A percentile compares a stretch with the other conserved stretches of the same genome.
Conservation (phyloP, 2,113 vertebrate genomes). For the Gallinago paraguaiae region DNA sequence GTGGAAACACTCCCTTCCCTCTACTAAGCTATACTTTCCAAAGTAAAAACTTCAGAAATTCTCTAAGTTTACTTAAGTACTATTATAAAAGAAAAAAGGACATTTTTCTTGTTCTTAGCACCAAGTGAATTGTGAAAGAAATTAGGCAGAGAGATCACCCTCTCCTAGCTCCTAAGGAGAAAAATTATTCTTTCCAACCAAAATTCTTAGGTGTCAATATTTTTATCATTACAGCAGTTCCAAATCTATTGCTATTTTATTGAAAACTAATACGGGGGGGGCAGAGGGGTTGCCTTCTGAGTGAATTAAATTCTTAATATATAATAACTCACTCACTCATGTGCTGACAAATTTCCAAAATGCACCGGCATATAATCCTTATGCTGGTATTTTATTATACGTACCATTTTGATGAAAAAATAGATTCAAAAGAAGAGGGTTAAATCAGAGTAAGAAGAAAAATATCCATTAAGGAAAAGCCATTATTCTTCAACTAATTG, state of each 20-base stretch:
- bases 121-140: background rate
- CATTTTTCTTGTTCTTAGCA: background rate
- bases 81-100: background rate
- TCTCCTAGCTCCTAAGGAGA: background rate
- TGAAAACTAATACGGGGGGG: background rate
- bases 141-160: background rate
- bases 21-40: background rate
- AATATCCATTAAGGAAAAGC: conserved; percentile 41
- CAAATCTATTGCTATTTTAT: background rate
- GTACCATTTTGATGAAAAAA: background rate
- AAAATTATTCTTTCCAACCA: background rate
- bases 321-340: background rate
- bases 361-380: background rate
- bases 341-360: background rate
- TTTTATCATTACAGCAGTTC: background rate
- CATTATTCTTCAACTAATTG: conserved; percentile 44
- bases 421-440: background rate
- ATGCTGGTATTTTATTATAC: background rate
- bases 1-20: background rate
- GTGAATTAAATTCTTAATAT: background rate
- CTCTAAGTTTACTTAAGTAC: background rate
- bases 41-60: background rate
- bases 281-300: background rate
- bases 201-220: background rate
- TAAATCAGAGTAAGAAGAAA: conserved; percentile 28